A percentile compares a stretch with the other conserved stretches of the same genome.
Conservation (phyloP, 2,797 vertebrate species). For the Falco biarmicus region DNA sequence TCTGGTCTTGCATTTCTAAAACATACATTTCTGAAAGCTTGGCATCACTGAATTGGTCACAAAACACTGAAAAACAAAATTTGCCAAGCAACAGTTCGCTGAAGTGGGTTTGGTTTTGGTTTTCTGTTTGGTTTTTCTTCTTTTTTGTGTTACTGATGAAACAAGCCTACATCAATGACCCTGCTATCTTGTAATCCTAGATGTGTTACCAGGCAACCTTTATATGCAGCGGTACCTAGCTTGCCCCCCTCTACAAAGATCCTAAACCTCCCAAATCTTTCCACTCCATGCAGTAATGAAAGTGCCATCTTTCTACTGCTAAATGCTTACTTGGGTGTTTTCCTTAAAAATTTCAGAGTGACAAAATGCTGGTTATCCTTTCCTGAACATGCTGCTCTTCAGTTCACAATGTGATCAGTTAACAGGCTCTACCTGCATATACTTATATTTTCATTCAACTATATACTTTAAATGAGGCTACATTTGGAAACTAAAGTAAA, state of each 20-base stretch:
- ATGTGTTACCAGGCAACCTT: slow-evolving; percentile 45
- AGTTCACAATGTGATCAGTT: not conserved
- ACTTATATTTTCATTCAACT: not conserved
- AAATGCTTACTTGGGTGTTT: slow-evolving; percentile 5
- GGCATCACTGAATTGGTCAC: not conserved
- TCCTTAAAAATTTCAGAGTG: not conserved
- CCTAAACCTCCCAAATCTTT: not conserved
- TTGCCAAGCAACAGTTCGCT: slow-evolving; percentile 4
- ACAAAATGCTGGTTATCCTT: not conserved
- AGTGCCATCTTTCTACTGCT: not conserved
- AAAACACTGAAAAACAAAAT: not conserved
- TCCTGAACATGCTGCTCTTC: not conserved
- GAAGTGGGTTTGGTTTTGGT: not conserved
- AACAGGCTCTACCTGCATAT: not conserved
- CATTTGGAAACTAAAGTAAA: not conserved
- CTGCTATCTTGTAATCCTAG: not conserved
- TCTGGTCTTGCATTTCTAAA: slow-evolving; percentile 6
- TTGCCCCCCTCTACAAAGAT: slow-evolving; percentile 31
- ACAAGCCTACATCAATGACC: slow-evolving; percentile 11
- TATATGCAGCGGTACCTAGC: not conserved
- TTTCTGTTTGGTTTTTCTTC: not conserved
- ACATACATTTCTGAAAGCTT: not conserved
- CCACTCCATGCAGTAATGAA: not conserved
- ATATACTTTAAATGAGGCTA: not conserved
- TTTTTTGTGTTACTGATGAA: not conserved